A percentile compares a stretch with the other conserved stretches of the same genome.
Conservation (phyloP, 2,113 vertebrate genomes). For the Alouatta palliata region DNA sequence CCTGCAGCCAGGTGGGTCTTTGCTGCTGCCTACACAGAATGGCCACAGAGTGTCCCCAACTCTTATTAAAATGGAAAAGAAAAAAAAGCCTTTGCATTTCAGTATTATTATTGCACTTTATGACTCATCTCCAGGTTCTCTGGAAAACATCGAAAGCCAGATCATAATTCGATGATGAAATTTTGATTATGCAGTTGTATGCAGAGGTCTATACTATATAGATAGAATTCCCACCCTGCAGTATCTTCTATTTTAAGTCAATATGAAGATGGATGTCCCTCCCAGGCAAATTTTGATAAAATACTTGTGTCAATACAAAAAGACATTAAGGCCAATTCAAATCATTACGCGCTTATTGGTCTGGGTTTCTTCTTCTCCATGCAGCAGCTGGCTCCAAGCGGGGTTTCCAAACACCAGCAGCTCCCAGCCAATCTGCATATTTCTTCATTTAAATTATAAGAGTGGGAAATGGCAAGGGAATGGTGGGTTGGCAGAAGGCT, state of each 20-base stretch:
- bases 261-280: conserved; percentile 4
- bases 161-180: conserved; percentile 58
- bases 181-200: conserved; percentile 47
- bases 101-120: background rate
- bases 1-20: background rate
- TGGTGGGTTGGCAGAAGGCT: background rate
- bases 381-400: background rate
- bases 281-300: conserved; percentile 65
- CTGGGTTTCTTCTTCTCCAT: background rate
- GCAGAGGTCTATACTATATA: background rate
- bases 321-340: conserved; percentile 45
- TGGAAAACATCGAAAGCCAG: conserved; percentile 16
- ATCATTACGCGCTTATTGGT: background rate
- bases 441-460: background rate
- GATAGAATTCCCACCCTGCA: background rate
- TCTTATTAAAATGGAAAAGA: background rate
- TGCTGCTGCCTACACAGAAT: background rate
- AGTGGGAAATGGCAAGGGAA: background rate
- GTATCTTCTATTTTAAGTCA: conserved; percentile 43
- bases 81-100: background rate
- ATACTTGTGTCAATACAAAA: conserved; percentile 56
- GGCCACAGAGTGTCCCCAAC: background rate
- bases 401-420: background rate
- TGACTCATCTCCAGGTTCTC: conserved; percentile 3
- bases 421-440: background rate